These are phyloP conservation scores for Nothoprocta perdicaria DNA, from an alignment of 2,113 vertebrate genomes.

Conservation along the genomic window DNA sequence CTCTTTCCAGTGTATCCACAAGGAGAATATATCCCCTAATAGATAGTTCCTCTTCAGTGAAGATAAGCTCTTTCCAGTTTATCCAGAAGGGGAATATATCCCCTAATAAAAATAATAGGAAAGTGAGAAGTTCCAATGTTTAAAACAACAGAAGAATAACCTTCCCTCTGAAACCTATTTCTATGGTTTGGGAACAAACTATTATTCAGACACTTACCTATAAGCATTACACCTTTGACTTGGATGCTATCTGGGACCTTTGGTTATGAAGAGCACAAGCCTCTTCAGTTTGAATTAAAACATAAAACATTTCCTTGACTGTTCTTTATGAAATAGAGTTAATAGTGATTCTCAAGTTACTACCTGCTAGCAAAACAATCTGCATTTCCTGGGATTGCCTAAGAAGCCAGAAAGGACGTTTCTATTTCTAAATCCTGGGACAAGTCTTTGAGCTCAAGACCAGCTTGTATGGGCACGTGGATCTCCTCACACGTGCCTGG, in stretches of 20 bases:
- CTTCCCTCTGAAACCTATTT: not conserved
- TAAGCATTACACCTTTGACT: not conserved
- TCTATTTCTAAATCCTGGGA: not conserved
- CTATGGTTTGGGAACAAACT: not conserved
- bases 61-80: not conserved
- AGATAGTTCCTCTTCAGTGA: not conserved
- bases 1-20: not conserved
- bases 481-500: not conserved
- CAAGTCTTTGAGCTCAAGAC: not conserved
- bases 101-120: not conserved
- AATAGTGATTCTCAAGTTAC: not conserved
- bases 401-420: not conserved
- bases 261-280: not conserved
- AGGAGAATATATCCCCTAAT: not conserved
- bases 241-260: not conserved
- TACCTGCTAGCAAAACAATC: not conserved
- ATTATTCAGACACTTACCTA: not conserved
- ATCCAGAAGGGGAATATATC: not conserved
- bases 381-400: not conserved
- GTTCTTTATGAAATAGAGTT: not conserved
- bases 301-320: not conserved
- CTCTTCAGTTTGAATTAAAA: not conserved
- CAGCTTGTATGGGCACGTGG: not conserved
- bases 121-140: not conserved
- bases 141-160: not conserved